Evolutionary conservation across 1,140 invertebrate species (phyloP), one percentile per base, ranked within the genome.

Genomic region (Euschistus heros): DNA sequence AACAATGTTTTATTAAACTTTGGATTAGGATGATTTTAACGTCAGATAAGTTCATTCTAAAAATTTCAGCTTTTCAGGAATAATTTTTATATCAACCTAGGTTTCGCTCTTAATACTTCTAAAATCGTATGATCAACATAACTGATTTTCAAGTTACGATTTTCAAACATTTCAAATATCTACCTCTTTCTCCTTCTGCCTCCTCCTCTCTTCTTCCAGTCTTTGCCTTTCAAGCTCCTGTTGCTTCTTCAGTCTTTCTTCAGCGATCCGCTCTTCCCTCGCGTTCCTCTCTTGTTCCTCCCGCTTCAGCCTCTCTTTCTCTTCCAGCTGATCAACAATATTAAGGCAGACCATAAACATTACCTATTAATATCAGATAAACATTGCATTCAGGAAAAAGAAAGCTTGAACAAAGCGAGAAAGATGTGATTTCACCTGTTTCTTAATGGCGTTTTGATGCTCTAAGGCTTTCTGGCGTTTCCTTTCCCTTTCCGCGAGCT

Each of bases 361-460:
- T 8, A 64, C 10, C 50, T 52, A 64, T 4, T 54, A 64, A 17
- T 22, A 14, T 24, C 26, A 37, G 33, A 37, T 37, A 37, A 37
- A 13, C 33, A 37, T 6, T 37, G 33, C 4, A 37, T 37, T 37
- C 33, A 37, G 33, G 7, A 37, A 4, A 13, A 1, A 13, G 13
- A 13, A 37, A 37, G 7, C 13, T 10, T 37, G 33, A 37, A 15
- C 13, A 54, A 1, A 17, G 50, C 24, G n/a, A 22, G 50, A 20
- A 54, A 54, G 18, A 54, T 54, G 50, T 22, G 18, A 26, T 20
- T 54, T 66, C 69, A 77, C 76, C 71, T 89, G 87, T 72, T 81
- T 80, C 67, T 85, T 79, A 67, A 89, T 87, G 14, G 84, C 85
- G 47, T 81, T 82, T 72, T 88, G 86, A 63, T 87, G 77, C 71